Evolutionary conservation across 1,140 invertebrate species (phyloP).

Genomic region (Pogonomyrmex californicus): DNA sequence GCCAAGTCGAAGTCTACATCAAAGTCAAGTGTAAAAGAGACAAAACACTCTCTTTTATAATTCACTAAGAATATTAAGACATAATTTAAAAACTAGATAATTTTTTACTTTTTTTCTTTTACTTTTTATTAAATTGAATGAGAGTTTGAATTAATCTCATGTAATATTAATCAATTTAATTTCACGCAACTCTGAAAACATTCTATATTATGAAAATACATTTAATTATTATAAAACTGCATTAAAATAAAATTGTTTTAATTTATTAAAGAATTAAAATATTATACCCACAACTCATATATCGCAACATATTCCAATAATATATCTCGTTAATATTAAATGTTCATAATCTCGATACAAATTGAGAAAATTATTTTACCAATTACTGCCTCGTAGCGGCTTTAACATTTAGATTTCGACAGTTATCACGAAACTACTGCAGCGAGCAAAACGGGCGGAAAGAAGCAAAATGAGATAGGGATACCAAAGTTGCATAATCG

Average conservation of each 20-base stretch:
- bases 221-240: conserved; percentile 15
- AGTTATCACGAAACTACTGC: conserved; percentile 25
- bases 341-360: background rate
- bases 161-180: conserved; percentile 25
- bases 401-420: conserved; percentile 26
- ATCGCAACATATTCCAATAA: background rate
- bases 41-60: background rate
- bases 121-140: background rate
- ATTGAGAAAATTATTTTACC: conserved; percentile 30
- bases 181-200: conserved; percentile 17
- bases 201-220: conserved; percentile 31
- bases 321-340: conserved; percentile 19
- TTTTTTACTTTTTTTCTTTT: background rate
- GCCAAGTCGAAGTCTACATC: background rate
- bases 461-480: conserved; percentile 44
- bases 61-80: background rate
- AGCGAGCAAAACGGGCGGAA: conserved; percentile 32
- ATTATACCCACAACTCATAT: background rate
- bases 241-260: conserved; percentile 28
- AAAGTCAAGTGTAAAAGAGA: conserved; percentile 13
- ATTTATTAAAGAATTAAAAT: conserved; percentile 46
- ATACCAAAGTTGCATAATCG: conserved; percentile 77
- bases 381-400: background rate
- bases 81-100: background rate
- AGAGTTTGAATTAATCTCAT: background rate